phyloP scores from a whole-genome alignment of 2,113 vertebrate species.

The Nansenia antarctica region DNA sequence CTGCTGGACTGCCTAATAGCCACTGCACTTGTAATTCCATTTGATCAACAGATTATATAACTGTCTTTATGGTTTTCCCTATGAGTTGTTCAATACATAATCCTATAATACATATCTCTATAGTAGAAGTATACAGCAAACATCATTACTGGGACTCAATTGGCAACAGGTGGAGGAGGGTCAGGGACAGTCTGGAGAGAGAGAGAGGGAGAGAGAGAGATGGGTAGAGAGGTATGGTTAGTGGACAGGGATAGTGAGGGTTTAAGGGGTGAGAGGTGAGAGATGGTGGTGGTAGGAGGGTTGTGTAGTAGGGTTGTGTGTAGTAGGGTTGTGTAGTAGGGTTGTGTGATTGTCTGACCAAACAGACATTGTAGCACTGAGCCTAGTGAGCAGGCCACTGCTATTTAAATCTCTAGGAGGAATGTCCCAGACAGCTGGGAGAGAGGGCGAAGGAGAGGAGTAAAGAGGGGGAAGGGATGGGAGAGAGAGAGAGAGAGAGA shows the following conservation, averaged over 20 bases:
- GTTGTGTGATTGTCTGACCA: slow-evolving; percentile 16
- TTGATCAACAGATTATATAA: no score
- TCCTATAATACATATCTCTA: no score
- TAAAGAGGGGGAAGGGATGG: neutral
- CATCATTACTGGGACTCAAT: no score
- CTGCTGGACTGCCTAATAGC: no score
- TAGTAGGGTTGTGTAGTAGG: neutral
- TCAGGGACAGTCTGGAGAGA: slow-evolving; percentile 69
- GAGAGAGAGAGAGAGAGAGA: neutral
- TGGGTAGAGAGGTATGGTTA: neutral
- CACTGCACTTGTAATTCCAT: no score
- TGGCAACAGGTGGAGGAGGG: neutral
- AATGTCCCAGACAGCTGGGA: slow-evolving; percentile 4
- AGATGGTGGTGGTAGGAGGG: neutral
- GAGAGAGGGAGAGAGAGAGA: neutral
- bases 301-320: no score
- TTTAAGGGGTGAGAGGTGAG: neutral
- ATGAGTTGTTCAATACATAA: no score
- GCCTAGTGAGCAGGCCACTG: slow-evolving; percentile 3
- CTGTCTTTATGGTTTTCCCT: no score
- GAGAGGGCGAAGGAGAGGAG: slow-evolving; percentile 14
- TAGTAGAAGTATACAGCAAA: no score
- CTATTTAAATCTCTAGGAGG: slow-evolving; percentile 4
- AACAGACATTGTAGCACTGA: slow-evolving; percentile 22
- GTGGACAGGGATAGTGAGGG: neutral